Evolutionary conservation across 2,888 invertebrate species (phyloP).

Genomic region (Chelonus formosanus): DNA sequence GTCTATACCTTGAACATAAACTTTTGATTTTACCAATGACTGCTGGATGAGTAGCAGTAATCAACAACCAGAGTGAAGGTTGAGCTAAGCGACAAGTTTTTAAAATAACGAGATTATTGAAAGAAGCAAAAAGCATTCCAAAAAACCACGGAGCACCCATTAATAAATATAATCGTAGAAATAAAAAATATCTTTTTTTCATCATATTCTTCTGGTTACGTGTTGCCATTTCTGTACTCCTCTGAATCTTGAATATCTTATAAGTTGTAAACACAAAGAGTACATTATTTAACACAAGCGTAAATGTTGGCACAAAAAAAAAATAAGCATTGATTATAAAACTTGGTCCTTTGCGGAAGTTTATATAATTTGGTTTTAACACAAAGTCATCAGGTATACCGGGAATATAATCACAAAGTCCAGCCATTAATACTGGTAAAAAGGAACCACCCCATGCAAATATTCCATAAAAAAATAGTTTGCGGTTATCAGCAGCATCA

Average conservation of each 20-base stretch:
- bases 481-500: slow-evolving; percentile 41
- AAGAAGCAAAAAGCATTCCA: slow-evolving; percentile 45
- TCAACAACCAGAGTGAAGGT: slow-evolving; percentile 50
- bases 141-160: slow-evolving; percentile 57
- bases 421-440: slow-evolving; percentile 44
- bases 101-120: slow-evolving; percentile 47
- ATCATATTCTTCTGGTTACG: slow-evolving; percentile 43
- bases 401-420: slow-evolving; percentile 45
- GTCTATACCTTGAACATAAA: slow-evolving; percentile 7
- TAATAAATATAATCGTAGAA: slow-evolving; percentile 49
- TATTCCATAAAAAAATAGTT: slow-evolving; percentile 43
- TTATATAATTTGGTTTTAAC: slow-evolving; percentile 43
- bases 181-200: slow-evolving; percentile 49
- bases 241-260: slow-evolving; percentile 48
- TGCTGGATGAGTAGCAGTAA: slow-evolving; percentile 39
- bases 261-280: slow-evolving; percentile 51
- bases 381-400: slow-evolving; percentile 40
- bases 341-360: slow-evolving; percentile 43
- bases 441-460: slow-evolving; percentile 46
- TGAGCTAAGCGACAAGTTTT: slow-evolving; percentile 50
- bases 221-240: slow-evolving; percentile 47
- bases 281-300: slow-evolving; percentile 49
- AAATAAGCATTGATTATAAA: slow-evolving; percentile 50
- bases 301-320: slow-evolving; percentile 47
- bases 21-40: slow-evolving; percentile 29